Evolutionary conservation across 2,797 vertebrate genomes (phyloP), one percentile per base, ranked within the genome.

Genomic region (Tragelaphus eurycerus): DNA sequence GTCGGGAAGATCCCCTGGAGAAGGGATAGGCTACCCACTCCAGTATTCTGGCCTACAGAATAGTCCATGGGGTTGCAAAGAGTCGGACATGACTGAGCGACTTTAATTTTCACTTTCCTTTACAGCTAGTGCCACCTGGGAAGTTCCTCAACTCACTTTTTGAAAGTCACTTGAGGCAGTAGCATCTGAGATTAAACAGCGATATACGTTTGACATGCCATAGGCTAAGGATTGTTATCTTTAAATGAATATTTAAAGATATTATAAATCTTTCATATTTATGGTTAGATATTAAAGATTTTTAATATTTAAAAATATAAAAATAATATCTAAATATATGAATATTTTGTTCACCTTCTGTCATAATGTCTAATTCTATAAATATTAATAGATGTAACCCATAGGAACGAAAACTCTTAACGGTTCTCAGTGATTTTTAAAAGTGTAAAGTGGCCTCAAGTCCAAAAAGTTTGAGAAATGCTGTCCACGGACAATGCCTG

Each of bases 31-130:
- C 62, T n/a, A 17, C 62, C 62, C 62, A 17, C 31, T 64, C 62
- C 62, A 64, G 62, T n/a, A 9, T n/a, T n/a, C 62, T 64, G 31
- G 62, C 62, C 62, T 64, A 31, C 15, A 64, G 62, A 64, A 62
- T 12, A 31, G 29, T 16, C 60, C 60, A 64, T 8, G 15, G 60
- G 62, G 31, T 64, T 4, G 1, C 16, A 8, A 64, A 64, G 62
- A 64, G 62, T n/a, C 2, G 4, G 62, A 64, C 1, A 4, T 1
- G 0, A 64, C 62, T 64, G 15, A 64, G 31, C 2, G 4, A 64
- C 62, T 8, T 16, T 64, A 7, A 17, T 31, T n/a, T 64, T 17
- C 62, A 64, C 62, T 15, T 6, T 60, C 59, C 7, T n/a, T 38
- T 25, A 43, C 71, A 38, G 6, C 71, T 27, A 8, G 21, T 43